Conservation (phyloP, 2,888 invertebrate species). For the Ichneumon xanthorius region DNA sequence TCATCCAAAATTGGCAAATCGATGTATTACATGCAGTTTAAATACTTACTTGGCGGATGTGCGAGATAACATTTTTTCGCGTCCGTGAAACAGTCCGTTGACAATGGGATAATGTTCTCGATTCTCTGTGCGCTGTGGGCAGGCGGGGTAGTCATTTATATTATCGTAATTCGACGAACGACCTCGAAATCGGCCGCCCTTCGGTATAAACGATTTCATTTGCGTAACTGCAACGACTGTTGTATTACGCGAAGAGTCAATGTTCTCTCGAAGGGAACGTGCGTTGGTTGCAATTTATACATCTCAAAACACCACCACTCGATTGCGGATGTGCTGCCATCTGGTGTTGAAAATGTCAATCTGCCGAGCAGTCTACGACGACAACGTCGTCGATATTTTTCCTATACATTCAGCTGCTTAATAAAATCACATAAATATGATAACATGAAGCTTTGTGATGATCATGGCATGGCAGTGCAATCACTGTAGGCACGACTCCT, state of each 20-base stretch:
- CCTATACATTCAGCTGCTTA: neutral
- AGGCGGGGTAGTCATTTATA: slow-evolving; percentile 8
- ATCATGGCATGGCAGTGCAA: neutral
- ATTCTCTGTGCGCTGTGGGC: slow-evolving; percentile 6
- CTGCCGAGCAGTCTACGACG: slow-evolving; percentile 14
- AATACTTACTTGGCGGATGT: neutral
- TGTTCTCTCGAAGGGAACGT: neutral
- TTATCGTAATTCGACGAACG: slow-evolving; percentile 38
- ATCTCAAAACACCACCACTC: neutral
- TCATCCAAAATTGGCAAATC: neutral
- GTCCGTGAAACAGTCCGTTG: slow-evolving; percentile 17
- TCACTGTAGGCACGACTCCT: neutral
- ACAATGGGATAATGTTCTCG: slow-evolving; percentile 49
- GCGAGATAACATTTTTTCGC: neutral
- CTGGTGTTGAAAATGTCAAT: neutral
- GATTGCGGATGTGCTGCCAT: neutral
- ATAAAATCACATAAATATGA: neutral
- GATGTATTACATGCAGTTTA: neutral
- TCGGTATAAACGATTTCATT: slow-evolving; percentile 37
- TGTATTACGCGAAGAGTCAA: slow-evolving; percentile 11
- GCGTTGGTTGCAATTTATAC: too few relatives aligned
- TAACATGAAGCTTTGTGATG: neutral
- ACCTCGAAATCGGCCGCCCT: slow-evolving; percentile 39
- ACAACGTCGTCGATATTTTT: slow-evolving; percentile 15
- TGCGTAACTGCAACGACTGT: slow-evolving; percentile 12